Percentiles rank a stretch among this genome's conserved stretches.
Conservation (phyloP, 2,797 vertebrate genomes). For the Naso thynnoides region DNA sequence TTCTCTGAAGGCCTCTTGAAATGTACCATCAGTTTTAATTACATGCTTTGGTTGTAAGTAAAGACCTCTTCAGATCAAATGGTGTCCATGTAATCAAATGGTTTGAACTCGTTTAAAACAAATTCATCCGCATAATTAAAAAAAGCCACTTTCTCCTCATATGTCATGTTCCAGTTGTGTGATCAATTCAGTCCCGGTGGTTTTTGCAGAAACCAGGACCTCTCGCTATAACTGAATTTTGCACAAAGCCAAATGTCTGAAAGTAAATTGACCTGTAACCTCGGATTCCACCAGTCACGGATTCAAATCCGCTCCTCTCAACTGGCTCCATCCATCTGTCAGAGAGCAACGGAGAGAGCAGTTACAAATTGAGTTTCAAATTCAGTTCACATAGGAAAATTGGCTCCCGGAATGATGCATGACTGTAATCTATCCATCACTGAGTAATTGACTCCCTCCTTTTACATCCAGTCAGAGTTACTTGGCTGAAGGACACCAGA, state of each 20-base stretch:
- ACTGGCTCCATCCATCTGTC: slow-evolving; percentile 62
- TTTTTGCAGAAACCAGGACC: slow-evolving; percentile 7
- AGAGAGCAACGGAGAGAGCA: slow-evolving; percentile 30
- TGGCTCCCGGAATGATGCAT: slow-evolving; percentile 72
- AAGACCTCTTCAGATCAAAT: slow-evolving; percentile 19
- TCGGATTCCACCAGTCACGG: slow-evolving; percentile 39
- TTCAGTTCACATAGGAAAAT: slow-evolving; percentile 70
- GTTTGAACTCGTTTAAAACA: slow-evolving; percentile 35
- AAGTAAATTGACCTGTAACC: slow-evolving; percentile 66
- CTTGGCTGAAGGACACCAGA: slow-evolving; percentile 75
- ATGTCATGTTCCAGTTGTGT: slow-evolving; percentile 32
- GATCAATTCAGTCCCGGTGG: slow-evolving; percentile 28
- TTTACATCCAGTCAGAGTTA: slow-evolving; percentile 69
- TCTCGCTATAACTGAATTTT: slow-evolving; percentile 30
- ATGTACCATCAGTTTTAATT: slow-evolving; percentile 12
- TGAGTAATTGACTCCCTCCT: slow-evolving; percentile 74
- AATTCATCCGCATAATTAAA: slow-evolving; percentile 46
- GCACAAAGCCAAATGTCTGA: slow-evolving; percentile 41
- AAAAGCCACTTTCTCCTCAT: slow-evolving; percentile 7
- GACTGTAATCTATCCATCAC: slow-evolving; percentile 77
- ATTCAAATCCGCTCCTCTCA: slow-evolving; percentile 55
- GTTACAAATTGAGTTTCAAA: slow-evolving; percentile 76
- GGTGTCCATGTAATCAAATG: slow-evolving; percentile 43
- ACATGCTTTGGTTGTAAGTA: slow-evolving; percentile 13
- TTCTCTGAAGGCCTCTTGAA: too few species aligned